Evolutionary conservation across 1,140 invertebrate species (phyloP).

Genomic region (Aphelinus certus): DNA sequence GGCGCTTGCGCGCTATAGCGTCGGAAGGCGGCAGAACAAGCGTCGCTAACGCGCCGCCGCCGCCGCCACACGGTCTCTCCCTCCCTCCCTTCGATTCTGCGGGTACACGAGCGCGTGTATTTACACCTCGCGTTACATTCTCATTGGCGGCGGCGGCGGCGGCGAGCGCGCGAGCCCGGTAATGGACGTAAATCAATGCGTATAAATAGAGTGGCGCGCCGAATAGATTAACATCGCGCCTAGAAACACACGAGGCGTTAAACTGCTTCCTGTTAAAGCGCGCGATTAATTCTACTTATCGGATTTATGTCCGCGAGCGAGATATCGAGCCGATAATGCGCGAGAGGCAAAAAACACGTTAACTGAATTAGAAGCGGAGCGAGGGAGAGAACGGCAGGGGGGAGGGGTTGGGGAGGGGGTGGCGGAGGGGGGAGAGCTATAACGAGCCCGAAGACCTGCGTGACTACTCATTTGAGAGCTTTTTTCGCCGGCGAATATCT

Average conservation of each 20-base stretch:
- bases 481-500: not conserved
- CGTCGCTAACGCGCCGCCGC: no score
- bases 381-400: no score
- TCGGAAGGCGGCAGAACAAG: no score
- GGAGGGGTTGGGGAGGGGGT: no score
- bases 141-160: not conserved
- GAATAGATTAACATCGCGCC: slow-evolving; percentile 34
- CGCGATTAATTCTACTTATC: slow-evolving; percentile 40
- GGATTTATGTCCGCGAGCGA: slow-evolving; percentile 27
- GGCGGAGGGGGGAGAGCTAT: not conserved
- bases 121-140: slow-evolving; percentile 27
- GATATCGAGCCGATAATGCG: slow-evolving; percentile 26
- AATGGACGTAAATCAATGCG: slow-evolving; percentile 37
- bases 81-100: no score
- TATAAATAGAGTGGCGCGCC: slow-evolving; percentile 29
- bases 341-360: not conserved
- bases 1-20: not conserved
- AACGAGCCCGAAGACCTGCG: slow-evolving; percentile 18
- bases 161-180: not conserved
- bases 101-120: slow-evolving; percentile 9
- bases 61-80: no score
- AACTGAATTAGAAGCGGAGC: slow-evolving; percentile 24
- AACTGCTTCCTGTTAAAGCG: slow-evolving; percentile 40
- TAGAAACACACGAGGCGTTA: slow-evolving; percentile 32
- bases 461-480: slow-evolving; percentile 1